Percentiles rank a stretch among this genome's conserved stretches.
Evolutionary conservation across 2,888 invertebrate genomes (phyloP).

Genomic region (Arctia plantaginis): DNA sequence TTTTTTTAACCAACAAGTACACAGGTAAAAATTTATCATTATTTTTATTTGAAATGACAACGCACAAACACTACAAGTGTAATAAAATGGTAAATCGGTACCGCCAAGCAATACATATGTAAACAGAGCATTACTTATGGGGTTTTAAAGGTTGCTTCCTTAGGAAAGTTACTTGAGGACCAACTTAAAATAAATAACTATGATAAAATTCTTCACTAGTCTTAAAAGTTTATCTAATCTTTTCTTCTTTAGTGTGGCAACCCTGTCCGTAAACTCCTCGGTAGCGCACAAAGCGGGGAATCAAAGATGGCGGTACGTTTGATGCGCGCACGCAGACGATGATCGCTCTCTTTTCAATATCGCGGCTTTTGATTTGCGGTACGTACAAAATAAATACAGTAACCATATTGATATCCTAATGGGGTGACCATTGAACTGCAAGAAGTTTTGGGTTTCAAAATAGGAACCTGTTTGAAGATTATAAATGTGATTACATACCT

Average conservation of each 20-base stretch:
- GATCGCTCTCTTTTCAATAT: conserved; percentile 60
- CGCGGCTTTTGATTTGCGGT: conserved; percentile 58
- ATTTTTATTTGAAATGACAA: no score
- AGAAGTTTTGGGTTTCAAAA: conserved; percentile 3
- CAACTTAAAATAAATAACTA: not conserved
- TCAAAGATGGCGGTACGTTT: conserved; percentile 69
- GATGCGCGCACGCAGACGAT: conserved; percentile 49
- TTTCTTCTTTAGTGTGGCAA: conserved; percentile 19
- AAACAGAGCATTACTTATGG: not conserved
- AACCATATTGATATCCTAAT: conserved; percentile 12
- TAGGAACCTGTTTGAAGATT: not conserved
- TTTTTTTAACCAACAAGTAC: no score
- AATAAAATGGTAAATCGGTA: not conserved
- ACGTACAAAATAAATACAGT: conserved; percentile 20
- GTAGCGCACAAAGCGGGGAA: conserved; percentile 72
- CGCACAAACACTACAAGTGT: not conserved
- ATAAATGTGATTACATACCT: not conserved
- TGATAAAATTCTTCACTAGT: not conserved
- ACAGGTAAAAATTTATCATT: no score
- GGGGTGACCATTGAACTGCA: not conserved
- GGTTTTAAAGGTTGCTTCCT: not conserved
- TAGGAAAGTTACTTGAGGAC: not conserved
- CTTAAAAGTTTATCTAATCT: not conserved
- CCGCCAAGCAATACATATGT: not conserved
- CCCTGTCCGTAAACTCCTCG: conserved; percentile 55